Evolutionary conservation across 2,113 vertebrate genomes (phyloP).

Genomic region (Pimephales promelas): DNA sequence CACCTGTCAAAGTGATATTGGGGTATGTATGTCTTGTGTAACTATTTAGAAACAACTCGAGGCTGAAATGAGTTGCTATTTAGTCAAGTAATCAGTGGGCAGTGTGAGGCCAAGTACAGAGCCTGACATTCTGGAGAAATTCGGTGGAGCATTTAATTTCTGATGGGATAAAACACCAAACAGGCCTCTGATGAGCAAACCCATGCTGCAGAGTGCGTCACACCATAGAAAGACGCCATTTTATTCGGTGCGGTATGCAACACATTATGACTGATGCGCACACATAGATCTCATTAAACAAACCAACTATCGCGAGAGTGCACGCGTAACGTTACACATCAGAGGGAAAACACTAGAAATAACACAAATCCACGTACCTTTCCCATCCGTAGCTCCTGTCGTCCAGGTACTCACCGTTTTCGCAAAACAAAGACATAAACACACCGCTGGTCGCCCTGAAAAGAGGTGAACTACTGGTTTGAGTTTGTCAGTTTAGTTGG

Average conservation of each 20-base stretch:
- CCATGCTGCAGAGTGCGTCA: constrained; percentile 80
- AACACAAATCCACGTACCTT: constrained; percentile 48
- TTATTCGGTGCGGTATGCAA: constrained; percentile 61
- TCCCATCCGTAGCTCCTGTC: constrained; percentile 63
- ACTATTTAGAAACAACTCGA: background rate
- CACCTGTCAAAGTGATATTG: background rate
- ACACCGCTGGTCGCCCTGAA: constrained; percentile 95
- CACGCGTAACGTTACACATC: background rate
- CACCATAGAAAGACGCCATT: constrained; percentile 77
- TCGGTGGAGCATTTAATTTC: background rate
- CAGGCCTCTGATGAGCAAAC: constrained; percentile 44
- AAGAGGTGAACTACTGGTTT: constrained; percentile 83
- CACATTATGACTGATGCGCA: background rate
- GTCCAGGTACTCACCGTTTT: constrained; percentile 85
- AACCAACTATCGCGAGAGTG: constrained; percentile 7
- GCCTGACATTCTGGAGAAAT: background rate
- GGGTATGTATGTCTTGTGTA: background rate
- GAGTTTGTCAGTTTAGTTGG: background rate
- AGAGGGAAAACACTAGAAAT: constrained; percentile 7
- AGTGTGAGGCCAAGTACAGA: background rate
- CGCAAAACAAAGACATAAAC: constrained; percentile 99
- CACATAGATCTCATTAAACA: background rate
- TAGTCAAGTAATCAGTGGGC: background rate
- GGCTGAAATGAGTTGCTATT: background rate
- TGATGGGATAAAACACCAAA: background rate